Evolutionary conservation across 2,797 vertebrate species (phyloP).

Genomic region (Cetoscarus ocellatus): DNA sequence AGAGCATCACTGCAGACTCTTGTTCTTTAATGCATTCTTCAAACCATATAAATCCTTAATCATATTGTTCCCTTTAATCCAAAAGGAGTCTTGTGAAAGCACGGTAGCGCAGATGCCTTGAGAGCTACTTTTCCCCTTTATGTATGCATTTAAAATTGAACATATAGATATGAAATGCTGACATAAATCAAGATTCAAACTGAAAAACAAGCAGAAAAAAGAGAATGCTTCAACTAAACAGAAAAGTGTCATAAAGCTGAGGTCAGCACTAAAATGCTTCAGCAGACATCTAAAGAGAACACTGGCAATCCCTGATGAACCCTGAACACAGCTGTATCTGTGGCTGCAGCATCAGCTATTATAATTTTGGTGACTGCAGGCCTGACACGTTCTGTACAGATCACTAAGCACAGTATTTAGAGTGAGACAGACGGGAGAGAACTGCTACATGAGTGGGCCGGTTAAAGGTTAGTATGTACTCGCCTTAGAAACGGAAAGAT

Average conservation of each 20-base stretch:
- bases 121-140: not conserved
- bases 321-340: slow-evolving; percentile 64
- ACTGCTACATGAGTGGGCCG: no score
- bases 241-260: slow-evolving; percentile 42
- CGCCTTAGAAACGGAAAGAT: no score
- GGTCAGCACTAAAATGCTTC: slow-evolving; percentile 45
- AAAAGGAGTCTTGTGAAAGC: not conserved
- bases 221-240: slow-evolving; percentile 2
- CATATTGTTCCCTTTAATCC: not conserved
- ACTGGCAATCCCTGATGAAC: slow-evolving; percentile 56
- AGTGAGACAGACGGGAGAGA: not conserved
- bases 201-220: slow-evolving; percentile 9
- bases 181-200: not conserved
- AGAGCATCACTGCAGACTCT: not conserved
- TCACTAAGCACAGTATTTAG: slow-evolving; percentile 16
- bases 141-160: not conserved
- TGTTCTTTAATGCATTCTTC: not conserved
- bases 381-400: slow-evolving; percentile 34
- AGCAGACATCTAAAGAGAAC: slow-evolving; percentile 35
- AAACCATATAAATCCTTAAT: slow-evolving; percentile 8
- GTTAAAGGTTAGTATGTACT: no score
- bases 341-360: slow-evolving; percentile 60
- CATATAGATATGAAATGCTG: not conserved
- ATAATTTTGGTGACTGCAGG: slow-evolving; percentile 39
- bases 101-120: not conserved